Evolutionary conservation across 1,140 invertebrate species (phyloP), one percentile per base, ranked within the genome.

Genomic region (Nephotettix cincticeps): DNA sequence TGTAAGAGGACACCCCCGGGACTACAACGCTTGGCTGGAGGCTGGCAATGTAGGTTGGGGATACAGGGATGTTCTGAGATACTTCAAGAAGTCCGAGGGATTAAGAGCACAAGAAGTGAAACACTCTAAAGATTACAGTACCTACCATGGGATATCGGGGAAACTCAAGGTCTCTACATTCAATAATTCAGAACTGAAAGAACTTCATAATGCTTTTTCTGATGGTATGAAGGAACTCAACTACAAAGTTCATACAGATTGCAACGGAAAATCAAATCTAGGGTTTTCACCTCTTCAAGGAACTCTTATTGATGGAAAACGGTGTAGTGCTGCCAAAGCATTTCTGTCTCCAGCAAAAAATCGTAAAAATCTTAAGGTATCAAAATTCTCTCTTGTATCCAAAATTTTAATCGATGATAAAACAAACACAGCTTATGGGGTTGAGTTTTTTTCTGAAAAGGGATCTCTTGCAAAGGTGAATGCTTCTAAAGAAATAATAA

Each of bases 281-380:
- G 71, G 71, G 13, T 68, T 68, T 51, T 3, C 17, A 36, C 23
- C 32, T 32, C 47, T 68, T 1, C 51, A 67, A 61, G 47, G 43
- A 27, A 93, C 89, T 11, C 83, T 92, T 72, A 80, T 87, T 9
- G 83, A 88, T 30, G 91, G 91, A 0, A 78, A 84, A 63, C 80
- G 92, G 72, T 91, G 90, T 64, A 93, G 90, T 74, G 86, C 90
- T 6, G 84, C 83, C 0, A 90, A 89, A 80, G 89, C 90, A 0
- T 75, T 67, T 66, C 29, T 75, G 1, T 25, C 29, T 19, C 71
- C 73, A 13, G 56, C 54, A 0, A 28, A 47, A 69, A 58, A 82
- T 64, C 76, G 87, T 25, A 74, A 73, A 14, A 89, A 89, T 75
- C 77, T 89, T 11, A 80, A 84, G 68, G 80, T 87, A 0, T 77